Evolutionary conservation across 2,797 vertebrate species (phyloP).

Genomic region (Darevskia nairensis): DNA sequence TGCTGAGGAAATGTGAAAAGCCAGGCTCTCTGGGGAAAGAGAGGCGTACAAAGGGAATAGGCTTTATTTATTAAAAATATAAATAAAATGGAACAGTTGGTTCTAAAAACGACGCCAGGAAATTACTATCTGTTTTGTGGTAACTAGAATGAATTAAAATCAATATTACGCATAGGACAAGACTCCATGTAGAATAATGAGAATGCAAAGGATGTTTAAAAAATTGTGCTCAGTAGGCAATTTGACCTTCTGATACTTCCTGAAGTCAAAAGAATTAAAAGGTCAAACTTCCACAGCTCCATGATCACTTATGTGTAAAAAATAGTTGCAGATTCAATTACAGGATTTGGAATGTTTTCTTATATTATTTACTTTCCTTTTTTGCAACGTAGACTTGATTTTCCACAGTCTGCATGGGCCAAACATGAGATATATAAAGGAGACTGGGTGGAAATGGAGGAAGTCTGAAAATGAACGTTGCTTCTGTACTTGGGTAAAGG

Average conservation of each 20-base stretch:
- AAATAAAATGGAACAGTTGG: conserved; percentile 12
- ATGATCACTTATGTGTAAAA: background rate
- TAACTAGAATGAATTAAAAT: conserved; percentile 18
- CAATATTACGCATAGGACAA: background rate
- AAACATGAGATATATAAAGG: background rate
- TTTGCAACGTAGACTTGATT: background rate
- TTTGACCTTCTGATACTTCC: conserved; percentile 2
- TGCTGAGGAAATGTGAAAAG: conserved; percentile 20
- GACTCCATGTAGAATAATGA: background rate
- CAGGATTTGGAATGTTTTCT: background rate
- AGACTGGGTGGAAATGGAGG: background rate
- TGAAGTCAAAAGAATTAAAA: conserved; percentile 19
- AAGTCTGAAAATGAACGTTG: background rate
- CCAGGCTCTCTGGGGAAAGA: background rate
- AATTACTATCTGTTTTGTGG: conserved; percentile 28
- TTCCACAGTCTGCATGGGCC: background rate
- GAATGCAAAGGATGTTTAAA: conserved; percentile 10
- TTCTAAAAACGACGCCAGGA: conserved; percentile 25
- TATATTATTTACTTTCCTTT: background rate
- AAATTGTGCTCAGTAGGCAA: background rate
- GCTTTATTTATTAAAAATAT: conserved; percentile 36
- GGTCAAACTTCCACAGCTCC: background rate
- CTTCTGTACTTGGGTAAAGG: background rate
- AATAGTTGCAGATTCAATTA: background rate
- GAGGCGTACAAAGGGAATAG: background rate